Base-by-base conservation (phyloP, 1,140 invertebrate species). In the Drosophila takahashii region DNA sequence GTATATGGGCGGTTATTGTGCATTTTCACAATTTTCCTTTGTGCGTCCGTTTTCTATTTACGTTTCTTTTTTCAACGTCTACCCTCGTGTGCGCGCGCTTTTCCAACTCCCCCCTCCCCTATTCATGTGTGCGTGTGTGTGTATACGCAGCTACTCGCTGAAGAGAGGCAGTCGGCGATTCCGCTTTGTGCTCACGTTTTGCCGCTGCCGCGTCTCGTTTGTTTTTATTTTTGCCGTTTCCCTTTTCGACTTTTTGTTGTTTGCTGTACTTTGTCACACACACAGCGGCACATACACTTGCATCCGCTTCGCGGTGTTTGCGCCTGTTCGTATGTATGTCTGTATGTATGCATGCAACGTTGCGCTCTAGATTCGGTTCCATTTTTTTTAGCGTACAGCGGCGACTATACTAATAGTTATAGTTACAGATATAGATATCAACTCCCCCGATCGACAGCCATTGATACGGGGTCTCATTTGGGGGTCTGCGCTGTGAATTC, bases 221-320 rank as follows among this genome's bases (percentile, higher is more conserved):
- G 83, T 89, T 89, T 89, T 89, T 89, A 87, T 89, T 89, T 90
- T 89, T 87, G 36, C 80, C 80, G 77, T 66, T 87, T 89, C 78
- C 74, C 65, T 86, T 86, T 81, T 86, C 56, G 81, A 86, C 81
- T 86, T 89, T 86, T 89, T 89, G 81, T 86, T 89, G 85, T 89
- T 89, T 89, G 84, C 84, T 89, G 84, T 89, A 89, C 84, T 89
- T 89, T 89, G 60, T 66, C 78, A 79, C 71, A 81, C 71, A 81
- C 69, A 53, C 50, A 47, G 69, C 50, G 52, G 16, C 71, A 39
- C 53, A 44, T 66, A 71, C 51, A 67, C 67, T 65, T 75, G 59
- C 44, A 57, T 53, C 45, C 42, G 32, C 70, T 18, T 32, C 53
- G 42, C n/a, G 47, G 41, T 59, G 16, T 42, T 32, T 34, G 16